These are phyloP conservation scores for Calliphora vomitoria DNA, from an alignment of 2,888 invertebrate species.

Conservation along the genomic window DNA sequence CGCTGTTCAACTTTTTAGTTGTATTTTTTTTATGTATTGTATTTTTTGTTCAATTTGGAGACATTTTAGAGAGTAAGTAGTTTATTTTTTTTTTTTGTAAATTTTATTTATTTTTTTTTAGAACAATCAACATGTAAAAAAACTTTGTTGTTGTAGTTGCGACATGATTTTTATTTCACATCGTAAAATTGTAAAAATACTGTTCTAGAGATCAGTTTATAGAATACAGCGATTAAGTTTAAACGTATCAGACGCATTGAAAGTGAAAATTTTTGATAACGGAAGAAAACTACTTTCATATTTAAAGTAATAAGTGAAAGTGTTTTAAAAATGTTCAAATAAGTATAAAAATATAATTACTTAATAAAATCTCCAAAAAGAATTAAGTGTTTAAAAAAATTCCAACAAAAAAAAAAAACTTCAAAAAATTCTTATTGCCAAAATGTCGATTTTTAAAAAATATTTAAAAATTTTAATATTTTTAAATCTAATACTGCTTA, in stretches of 20 bases:
- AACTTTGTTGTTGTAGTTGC: slow-evolving; percentile 30
- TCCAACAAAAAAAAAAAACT: background rate
- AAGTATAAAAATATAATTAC: slow-evolving; percentile 15
- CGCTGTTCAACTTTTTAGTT: slow-evolving; percentile 27
- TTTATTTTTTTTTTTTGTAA: slow-evolving; percentile 6
- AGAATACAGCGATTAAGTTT: slow-evolving; percentile 63
- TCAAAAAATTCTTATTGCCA: background rate
- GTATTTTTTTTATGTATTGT: background rate
- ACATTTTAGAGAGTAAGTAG: slow-evolving; percentile 67
- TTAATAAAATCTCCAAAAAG: background rate
- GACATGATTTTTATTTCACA: slow-evolving; percentile 60
- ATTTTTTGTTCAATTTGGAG: slow-evolving; percentile 64
- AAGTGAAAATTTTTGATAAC: slow-evolving; percentile 25
- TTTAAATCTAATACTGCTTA: slow-evolving; percentile 34
- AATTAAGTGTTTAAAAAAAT: background rate
- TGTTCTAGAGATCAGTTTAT: slow-evolving; percentile 61
- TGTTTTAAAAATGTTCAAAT: too few species aligned
- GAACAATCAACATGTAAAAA: slow-evolving; percentile 56
- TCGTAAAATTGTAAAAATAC: slow-evolving; percentile 56
- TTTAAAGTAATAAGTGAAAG: slow-evolving; percentile 55
- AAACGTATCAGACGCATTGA: slow-evolving; percentile 64
- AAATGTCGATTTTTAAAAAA: slow-evolving; percentile 43
- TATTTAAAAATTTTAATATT: slow-evolving; percentile 66
- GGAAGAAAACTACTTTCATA: slow-evolving; percentile 28
- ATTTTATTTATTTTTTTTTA: slow-evolving; percentile 36